These are phyloP conservation scores for Sthenelais limicola DNA, from an alignment of 2,888 invertebrate species.

Conservation along the genomic window DNA sequence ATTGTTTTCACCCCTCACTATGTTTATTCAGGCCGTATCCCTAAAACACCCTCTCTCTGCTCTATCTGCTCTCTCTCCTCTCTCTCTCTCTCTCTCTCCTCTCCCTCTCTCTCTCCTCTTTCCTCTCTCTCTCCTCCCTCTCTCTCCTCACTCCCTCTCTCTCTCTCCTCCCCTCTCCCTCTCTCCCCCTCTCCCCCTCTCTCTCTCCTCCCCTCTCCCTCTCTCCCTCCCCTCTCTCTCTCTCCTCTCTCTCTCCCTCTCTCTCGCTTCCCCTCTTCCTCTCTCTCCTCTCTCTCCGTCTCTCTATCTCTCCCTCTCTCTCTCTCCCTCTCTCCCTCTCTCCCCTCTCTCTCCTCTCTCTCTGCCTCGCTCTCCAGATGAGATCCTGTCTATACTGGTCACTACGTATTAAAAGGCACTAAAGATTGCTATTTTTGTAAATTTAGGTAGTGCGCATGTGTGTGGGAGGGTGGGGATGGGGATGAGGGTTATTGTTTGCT, in stretches of 20 bases:
- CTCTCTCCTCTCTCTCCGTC: neutral
- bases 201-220: neutral
- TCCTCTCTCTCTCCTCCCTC: neutral
- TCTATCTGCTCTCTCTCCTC: neutral
- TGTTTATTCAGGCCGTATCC: too few species aligned
- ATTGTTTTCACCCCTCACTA: too few species aligned
- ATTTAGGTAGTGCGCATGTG: too few species aligned
- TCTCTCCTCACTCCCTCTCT: neutral
- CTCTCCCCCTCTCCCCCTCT: neutral
- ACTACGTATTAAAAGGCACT: too few species aligned
- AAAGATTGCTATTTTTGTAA: too few species aligned
- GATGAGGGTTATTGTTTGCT: too few species aligned
- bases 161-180: neutral
- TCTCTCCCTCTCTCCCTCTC: too few species aligned
- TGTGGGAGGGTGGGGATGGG: too few species aligned
- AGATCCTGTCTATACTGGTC: too few species aligned
- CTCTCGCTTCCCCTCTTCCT: neutral
- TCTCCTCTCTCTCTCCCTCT: neutral
- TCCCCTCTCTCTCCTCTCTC: too few species aligned
- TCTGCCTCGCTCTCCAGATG: too few species aligned
- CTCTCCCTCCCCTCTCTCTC: neutral
- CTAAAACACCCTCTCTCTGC: neutral
- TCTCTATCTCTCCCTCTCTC: conserved; percentile 1
- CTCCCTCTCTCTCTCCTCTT: neutral
- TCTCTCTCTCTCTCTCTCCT: neutral